A percentile compares a stretch with the other conserved stretches of the same genome.
Evolutionary conservation across 2,888 invertebrate genomes (phyloP).

Genomic region (Eupithecia pulchellata): DNA sequence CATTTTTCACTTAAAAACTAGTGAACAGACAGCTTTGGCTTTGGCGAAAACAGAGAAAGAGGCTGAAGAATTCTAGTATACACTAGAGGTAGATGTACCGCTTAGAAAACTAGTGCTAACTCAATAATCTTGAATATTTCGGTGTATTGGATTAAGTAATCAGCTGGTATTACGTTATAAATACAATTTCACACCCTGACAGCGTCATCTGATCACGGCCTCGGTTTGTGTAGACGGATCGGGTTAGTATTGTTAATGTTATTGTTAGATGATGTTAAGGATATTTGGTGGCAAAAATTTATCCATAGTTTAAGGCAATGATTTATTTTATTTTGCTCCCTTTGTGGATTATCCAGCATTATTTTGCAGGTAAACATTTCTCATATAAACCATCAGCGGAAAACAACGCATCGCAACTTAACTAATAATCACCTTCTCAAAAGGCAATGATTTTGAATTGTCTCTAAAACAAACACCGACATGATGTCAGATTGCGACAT

Average conservation of each 20-base stretch:
- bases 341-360: no score
- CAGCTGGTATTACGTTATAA: not conserved
- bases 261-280: not conserved
- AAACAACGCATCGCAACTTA: not conserved
- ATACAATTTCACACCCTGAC: constrained; percentile 7
- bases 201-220: not conserved
- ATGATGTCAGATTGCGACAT: not conserved
- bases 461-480: not conserved
- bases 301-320: not conserved
- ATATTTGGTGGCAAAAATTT: not conserved
- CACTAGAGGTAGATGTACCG: no score
- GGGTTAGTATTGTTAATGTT: no score
- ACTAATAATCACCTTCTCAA: not conserved
- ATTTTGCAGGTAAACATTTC: not conserved
- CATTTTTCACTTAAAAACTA: no score
- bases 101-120: not conserved
- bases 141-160: not conserved
- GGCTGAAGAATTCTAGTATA: no score
- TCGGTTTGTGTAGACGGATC: not conserved
- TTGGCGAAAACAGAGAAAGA: no score
- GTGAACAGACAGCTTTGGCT: no score
- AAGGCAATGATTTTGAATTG: not conserved
- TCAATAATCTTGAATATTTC: not conserved
- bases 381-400: not conserved
- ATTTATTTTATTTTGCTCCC: no score